phyloP scores from a whole-genome alignment of 2,888 invertebrate species.

The Callinectes sapidus region DNA sequence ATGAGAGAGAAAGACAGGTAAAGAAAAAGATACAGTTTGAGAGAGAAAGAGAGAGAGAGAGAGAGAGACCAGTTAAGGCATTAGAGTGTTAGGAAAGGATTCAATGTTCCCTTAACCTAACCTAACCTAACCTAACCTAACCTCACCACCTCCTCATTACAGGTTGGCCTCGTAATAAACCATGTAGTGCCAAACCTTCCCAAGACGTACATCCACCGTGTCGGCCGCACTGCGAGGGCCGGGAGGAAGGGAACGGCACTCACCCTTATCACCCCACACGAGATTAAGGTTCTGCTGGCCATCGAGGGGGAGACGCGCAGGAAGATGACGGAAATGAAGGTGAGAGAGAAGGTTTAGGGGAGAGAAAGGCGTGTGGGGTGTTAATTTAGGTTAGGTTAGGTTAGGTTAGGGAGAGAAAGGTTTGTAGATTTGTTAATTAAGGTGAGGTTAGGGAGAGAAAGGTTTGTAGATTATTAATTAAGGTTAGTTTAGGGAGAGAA shows the following conservation, averaged over 20 bases:
- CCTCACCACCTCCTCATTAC: background rate
- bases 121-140: no score
- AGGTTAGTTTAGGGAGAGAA: no score
- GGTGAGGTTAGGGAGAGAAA: no score
- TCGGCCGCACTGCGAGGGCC: slow-evolving; percentile 94
- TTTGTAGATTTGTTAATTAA: no score
- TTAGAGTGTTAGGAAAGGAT: no score
- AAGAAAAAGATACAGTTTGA: background rate
- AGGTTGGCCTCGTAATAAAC: slow-evolving; percentile 96
- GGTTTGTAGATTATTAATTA: no score
- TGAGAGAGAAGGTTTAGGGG: slow-evolving; percentile 75
- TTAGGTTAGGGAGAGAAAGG: no score
- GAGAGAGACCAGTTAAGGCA: no score
- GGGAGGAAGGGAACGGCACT: slow-evolving; percentile 92
- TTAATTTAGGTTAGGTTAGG: no score
- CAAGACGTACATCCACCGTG: slow-evolving; percentile 97
- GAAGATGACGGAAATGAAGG: slow-evolving; percentile 88
- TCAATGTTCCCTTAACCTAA: no score
- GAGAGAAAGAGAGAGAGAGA: no score
- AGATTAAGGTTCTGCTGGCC: slow-evolving; percentile 88
- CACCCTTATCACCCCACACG: slow-evolving; percentile 93
- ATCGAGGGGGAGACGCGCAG: slow-evolving; percentile 90
- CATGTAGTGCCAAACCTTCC: slow-evolving; percentile 93
- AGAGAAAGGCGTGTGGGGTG: slow-evolving; percentile 43
- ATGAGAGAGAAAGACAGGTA: no score